A percentile compares a stretch with the other conserved stretches of the same genome.
Conservation (phyloP, 2,797 vertebrate species). For the Thamnophis elegans region DNA sequence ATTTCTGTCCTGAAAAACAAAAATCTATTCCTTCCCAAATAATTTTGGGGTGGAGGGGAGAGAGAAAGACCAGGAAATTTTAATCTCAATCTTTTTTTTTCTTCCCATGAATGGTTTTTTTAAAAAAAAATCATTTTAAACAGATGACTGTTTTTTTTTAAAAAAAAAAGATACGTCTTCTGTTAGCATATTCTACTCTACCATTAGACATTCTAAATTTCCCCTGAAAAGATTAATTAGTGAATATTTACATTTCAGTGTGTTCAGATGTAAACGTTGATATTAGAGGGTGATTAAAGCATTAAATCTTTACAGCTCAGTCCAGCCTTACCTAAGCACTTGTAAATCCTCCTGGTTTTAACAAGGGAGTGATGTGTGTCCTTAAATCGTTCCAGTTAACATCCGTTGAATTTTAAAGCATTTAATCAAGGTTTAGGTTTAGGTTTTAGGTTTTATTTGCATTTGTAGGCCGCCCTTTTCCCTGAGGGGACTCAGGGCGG, state of each 20-base stretch:
- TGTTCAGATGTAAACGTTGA: background rate
- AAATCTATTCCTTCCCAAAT: background rate
- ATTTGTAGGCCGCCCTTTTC: too few species aligned
- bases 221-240: background rate
- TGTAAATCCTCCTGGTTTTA: background rate
- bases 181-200: background rate
- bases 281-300: background rate
- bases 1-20: background rate
- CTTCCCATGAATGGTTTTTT: background rate
- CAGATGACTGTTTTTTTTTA: background rate
- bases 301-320: background rate
- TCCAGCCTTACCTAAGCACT: background rate
- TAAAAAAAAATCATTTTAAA: background rate
- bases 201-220: background rate
- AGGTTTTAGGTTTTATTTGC: too few species aligned
- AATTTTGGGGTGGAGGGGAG: accelerated
- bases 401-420: background rate
- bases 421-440: background rate
- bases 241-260: background rate
- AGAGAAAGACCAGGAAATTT: background rate
- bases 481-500: too few species aligned
- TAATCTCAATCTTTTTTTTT: background rate
- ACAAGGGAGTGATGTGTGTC: background rate
- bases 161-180: background rate
- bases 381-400: background rate